phyloP scores from a whole-genome alignment of 2,113 vertebrate species.

The Equus quagga region DNA sequence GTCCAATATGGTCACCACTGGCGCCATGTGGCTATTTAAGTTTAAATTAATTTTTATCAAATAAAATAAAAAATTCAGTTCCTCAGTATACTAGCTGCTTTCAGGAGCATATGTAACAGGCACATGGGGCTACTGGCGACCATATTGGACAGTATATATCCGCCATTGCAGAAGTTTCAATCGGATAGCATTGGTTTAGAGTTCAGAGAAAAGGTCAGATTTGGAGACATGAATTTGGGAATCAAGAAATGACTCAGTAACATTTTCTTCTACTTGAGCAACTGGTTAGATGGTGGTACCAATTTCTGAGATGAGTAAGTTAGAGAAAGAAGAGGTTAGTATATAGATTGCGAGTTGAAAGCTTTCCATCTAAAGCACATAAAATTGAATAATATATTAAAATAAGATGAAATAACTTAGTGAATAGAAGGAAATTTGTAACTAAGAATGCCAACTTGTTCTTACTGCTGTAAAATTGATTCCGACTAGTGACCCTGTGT shows the following conservation, averaged over 20 bases:
- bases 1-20: neutral
- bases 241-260: neutral
- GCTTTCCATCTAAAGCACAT: neutral
- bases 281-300: neutral
- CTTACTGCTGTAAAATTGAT: no score
- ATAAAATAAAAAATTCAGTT: neutral
- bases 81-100: neutral
- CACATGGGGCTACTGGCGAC: neutral
- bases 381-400: neutral
- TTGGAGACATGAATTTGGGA: neutral
- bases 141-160: fast-evolving
- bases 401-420: neutral
- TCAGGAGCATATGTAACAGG: neutral
- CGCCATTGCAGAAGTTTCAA: neutral
- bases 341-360: neutral
- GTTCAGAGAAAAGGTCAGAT: neutral
- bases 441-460: neutral
- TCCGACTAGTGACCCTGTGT: no score
- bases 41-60: neutral
- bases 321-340: neutral
- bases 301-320: neutral
- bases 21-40: neutral
- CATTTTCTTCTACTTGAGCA: neutral
- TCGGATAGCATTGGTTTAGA: neutral
- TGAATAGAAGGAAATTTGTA: neutral